Conservation (phyloP, 1,140 invertebrate genomes). For the Apis cerana region DNA sequence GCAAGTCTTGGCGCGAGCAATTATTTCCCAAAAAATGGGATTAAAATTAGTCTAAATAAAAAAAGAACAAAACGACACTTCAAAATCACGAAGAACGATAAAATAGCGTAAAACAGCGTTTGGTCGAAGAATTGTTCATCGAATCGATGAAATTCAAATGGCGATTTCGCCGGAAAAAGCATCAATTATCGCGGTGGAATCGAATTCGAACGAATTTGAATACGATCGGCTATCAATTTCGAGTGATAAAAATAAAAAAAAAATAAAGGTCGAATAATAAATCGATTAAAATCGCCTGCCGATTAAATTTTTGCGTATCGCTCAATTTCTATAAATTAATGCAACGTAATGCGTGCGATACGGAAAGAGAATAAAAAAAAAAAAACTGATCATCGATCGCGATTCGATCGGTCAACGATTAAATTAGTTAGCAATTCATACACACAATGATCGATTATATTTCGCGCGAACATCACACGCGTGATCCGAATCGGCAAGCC, state of each 20-base stretch:
- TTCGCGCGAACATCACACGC: neutral
- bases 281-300: neutral
- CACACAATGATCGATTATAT: neutral
- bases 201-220: neutral
- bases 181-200: neutral
- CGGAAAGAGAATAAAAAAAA: no score
- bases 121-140: neutral
- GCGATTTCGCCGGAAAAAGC: neutral
- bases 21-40: neutral
- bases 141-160: neutral
- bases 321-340: neutral
- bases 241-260: no score
- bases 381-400: neutral
- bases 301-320: slow-evolving; percentile 5
- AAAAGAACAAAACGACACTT: no score
- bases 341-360: no score
- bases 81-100: neutral
- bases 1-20: neutral
- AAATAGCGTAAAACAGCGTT: neutral
- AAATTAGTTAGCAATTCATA: neutral
- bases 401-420: no score
- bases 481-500: neutral
- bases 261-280: neutral
- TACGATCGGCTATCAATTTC: neutral
- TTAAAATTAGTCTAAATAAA: neutral